Evolutionary conservation across 2,797 vertebrate genomes (phyloP).

Genomic region (Hoplostethus atlanticus): DNA sequence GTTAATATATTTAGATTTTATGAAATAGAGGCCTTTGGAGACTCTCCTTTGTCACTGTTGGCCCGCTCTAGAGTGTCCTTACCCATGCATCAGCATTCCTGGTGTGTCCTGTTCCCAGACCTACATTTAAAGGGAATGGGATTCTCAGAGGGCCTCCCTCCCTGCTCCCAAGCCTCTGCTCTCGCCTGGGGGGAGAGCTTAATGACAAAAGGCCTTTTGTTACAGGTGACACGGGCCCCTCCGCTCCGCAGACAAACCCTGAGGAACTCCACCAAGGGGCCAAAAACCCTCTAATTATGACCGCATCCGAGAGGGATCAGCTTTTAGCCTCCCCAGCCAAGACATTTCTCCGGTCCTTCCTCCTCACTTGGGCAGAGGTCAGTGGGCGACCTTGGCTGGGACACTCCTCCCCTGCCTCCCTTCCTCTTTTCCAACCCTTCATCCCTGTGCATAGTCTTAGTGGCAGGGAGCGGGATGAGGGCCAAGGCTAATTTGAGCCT

Average conservation of each 20-base stretch:
- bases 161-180: slow-evolving; percentile 19
- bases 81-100: slow-evolving; percentile 66
- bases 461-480: slow-evolving; percentile 35
- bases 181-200: slow-evolving; percentile 4
- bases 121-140: slow-evolving; percentile 64
- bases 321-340: slow-evolving; percentile 20
- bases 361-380: slow-evolving; percentile 45
- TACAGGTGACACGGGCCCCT: slow-evolving; percentile 15
- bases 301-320: slow-evolving; percentile 21
- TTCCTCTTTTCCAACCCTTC: slow-evolving; percentile 26
- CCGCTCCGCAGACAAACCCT: slow-evolving; percentile 21
- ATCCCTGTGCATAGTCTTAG: slow-evolving; percentile 41
- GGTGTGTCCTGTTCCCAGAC: slow-evolving; percentile 78
- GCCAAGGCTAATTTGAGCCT: slow-evolving; percentile 36
- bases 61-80: slow-evolving; percentile 70
- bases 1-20: slow-evolving; percentile 75
- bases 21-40: slow-evolving; percentile 76
- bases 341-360: slow-evolving; percentile 8
- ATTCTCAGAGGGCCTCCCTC: slow-evolving; percentile 51
- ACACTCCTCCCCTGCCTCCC: slow-evolving; percentile 46
- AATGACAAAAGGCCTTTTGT: slow-evolving; percentile 14
- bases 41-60: slow-evolving; percentile 83
- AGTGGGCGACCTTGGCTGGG: slow-evolving; percentile 31
- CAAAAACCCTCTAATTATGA: slow-evolving; percentile 15
- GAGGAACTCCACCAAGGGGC: slow-evolving; percentile 4